Base-by-base conservation (phyloP, 2,113 vertebrate species). In the Piliocolobus tephrosceles region DNA sequence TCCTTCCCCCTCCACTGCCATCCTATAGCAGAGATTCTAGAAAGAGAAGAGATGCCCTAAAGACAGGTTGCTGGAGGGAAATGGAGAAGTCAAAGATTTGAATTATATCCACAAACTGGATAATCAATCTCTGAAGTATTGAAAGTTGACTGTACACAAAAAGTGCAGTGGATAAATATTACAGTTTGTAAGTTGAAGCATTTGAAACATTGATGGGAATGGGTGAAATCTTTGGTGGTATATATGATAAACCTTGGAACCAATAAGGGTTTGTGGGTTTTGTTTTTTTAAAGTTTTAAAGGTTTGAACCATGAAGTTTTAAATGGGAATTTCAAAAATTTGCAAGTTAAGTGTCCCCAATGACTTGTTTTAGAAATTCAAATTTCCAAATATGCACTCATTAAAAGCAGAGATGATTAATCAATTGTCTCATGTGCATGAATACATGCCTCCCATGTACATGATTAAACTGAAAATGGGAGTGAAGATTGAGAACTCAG, bases 71-170 rank as follows among this genome's bases (percentile, higher is more conserved):
- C 57, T 94, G 87, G 50, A 89, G 47, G 79, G 38, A 94, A 95
- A 91, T 91, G 68, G 64, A 94, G 50, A 97, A 93, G 75, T 94
- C 55, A 80, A 70, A 43, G 47, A 82, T 40, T 93, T 86, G 82
- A 97, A 75, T 97, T 93, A 88, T 58, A 76, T 66, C 83, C 25
- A 83, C 45, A 88, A 78, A 79, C 30, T 93, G 25, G 88, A 84
- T 83, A 93, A 95, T 96, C 73, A 88, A 76, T 93, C 91, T 97
- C 38, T 18, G 22, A 86, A 86, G 88, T 85, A 93, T 40, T 83
- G 43, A 66, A 93, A 94, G 43, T 83, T 93, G 95, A 86, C 57
- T 23, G 2, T 61, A 72, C 23, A 66, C 40, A 43, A 92, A 72
- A 89, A 91, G 20, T 25, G 6, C 13, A 90, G n/a, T 43, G 73